Percentiles rank a stretch among this genome's conserved stretches.
These are phyloP conservation scores for Allophyes oxyacanthae DNA, from an alignment of 2,888 invertebrate species.

Conservation along the genomic window DNA sequence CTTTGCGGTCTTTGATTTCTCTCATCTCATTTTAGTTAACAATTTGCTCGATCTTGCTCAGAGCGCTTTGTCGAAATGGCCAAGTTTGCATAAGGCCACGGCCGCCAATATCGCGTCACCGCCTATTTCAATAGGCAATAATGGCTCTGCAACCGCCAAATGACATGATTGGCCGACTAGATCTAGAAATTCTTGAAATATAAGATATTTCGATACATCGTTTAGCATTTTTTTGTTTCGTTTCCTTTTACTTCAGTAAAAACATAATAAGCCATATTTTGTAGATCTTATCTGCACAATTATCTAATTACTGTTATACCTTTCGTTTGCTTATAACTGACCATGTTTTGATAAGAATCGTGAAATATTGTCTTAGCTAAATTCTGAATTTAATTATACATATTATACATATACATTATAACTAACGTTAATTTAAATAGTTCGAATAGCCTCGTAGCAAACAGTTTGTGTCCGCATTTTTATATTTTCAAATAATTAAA, in stretches of 20 bases:
- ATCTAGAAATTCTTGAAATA: conserved; percentile 10
- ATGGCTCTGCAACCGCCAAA: conserved; percentile 51
- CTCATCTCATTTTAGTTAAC: conserved; percentile 51
- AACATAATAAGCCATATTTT: too few species aligned
- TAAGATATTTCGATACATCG: conserved; percentile 2
- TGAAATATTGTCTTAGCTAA: neutral
- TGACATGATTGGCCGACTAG: conserved; percentile 20
- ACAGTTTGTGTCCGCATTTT: conserved; percentile 19
- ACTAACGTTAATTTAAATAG: conserved; percentile 22
- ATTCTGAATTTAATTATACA: conserved; percentile 1
- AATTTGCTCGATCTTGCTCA: conserved; percentile 58
- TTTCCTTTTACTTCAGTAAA: neutral
- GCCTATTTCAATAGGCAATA: conserved; percentile 59
- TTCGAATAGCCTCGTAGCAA: conserved; percentile 19
- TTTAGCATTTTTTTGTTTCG: neutral
- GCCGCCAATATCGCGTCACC: conserved; percentile 60
- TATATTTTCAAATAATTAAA: conserved; percentile 29
- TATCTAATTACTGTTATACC: neutral
- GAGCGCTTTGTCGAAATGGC: conserved; percentile 59
- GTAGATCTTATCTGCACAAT: neutral
- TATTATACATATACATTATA: neutral
- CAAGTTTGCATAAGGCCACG: conserved; percentile 71
- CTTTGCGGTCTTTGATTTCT: conserved; percentile 46
- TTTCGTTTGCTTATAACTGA: neutral
- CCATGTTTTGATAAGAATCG: neutral